phyloP scores from a whole-genome alignment of 2,797 vertebrate species.

The Tangara arthus region DNA sequence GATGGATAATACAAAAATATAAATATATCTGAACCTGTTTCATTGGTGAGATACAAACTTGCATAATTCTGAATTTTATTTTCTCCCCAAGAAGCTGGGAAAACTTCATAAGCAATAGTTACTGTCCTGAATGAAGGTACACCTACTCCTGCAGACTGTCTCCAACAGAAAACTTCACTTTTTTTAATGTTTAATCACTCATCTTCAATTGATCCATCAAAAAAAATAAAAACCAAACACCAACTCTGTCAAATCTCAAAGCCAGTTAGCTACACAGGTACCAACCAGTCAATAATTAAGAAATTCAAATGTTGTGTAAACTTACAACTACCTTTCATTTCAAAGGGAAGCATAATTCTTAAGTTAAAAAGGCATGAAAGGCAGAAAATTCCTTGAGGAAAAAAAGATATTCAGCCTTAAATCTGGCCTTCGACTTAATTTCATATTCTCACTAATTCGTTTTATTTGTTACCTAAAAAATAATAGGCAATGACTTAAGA shows the following conservation, averaged over 20 bases:
- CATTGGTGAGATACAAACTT: not conserved
- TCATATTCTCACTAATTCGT: not conserved
- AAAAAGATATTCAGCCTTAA: not conserved
- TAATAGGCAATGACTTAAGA: not conserved
- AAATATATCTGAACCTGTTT: not conserved
- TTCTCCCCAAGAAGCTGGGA: not conserved
- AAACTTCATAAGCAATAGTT: not conserved
- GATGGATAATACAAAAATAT: not conserved
- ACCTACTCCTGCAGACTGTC: not conserved
- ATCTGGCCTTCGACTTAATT: not conserved
- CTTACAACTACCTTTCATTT: not conserved
- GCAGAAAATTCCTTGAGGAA: not conserved
- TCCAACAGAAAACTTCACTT: not conserved
- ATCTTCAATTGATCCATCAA: not conserved
- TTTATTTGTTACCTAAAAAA: not conserved
- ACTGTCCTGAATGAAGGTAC: not conserved
- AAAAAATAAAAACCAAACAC: not conserved
- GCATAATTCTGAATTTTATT: not conserved
- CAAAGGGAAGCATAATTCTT: not conserved
- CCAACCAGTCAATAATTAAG: not conserved
- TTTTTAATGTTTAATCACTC: not conserved
- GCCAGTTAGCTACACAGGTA: not conserved
- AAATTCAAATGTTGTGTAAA: not conserved
- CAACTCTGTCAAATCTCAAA: not conserved
- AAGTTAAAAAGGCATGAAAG: not conserved